These are phyloP conservation scores for Cloeon dipterum DNA, from an alignment of 2,888 invertebrate genomes.

Conservation along the genomic window DNA sequence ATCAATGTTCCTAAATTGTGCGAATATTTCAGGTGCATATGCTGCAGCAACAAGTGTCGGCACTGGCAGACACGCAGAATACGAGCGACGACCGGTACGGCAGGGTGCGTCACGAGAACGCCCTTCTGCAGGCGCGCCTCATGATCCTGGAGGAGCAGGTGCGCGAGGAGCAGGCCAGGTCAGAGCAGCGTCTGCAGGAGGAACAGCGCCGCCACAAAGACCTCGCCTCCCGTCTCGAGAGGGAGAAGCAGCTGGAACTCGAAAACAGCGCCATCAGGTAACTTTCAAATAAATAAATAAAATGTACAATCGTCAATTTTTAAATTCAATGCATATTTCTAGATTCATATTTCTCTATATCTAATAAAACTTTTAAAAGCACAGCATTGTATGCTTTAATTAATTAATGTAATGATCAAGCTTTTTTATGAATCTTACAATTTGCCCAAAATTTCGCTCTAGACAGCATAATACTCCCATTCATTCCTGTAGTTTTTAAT, in stretches of 20 bases:
- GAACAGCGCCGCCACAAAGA: slow-evolving; percentile 74
- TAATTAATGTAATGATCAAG: too few relatives aligned
- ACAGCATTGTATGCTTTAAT: too few relatives aligned
- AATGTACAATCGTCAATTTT: background rate
- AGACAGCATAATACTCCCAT: too few relatives aligned
- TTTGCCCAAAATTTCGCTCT: too few relatives aligned
- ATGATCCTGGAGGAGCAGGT: slow-evolving; percentile 81
- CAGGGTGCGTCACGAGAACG: slow-evolving; percentile 79
- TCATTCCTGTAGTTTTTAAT: too few relatives aligned
- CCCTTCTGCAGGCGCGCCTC: slow-evolving; percentile 67
- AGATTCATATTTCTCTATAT: background rate
- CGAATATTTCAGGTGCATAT: slow-evolving; percentile 63
- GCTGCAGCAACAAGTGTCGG: slow-evolving; percentile 78
- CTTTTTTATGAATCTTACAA: too few relatives aligned
- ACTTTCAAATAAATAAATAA: slow-evolving; percentile 3
- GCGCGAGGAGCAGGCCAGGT: slow-evolving; percentile 53
- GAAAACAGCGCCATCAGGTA: slow-evolving; percentile 46
- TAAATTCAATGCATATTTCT: background rate
- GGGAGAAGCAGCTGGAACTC: slow-evolving; percentile 56
- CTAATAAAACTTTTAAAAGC: background rate
- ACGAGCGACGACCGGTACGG: slow-evolving; percentile 73
- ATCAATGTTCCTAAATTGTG: too few relatives aligned
- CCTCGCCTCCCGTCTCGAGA: slow-evolving; percentile 54
- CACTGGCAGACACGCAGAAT: slow-evolving; percentile 67
- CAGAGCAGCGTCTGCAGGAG: slow-evolving; percentile 49